These are phyloP conservation scores for Apaloderma vittatum DNA, from an alignment of 2,113 vertebrate species.

Conservation along the genomic window DNA sequence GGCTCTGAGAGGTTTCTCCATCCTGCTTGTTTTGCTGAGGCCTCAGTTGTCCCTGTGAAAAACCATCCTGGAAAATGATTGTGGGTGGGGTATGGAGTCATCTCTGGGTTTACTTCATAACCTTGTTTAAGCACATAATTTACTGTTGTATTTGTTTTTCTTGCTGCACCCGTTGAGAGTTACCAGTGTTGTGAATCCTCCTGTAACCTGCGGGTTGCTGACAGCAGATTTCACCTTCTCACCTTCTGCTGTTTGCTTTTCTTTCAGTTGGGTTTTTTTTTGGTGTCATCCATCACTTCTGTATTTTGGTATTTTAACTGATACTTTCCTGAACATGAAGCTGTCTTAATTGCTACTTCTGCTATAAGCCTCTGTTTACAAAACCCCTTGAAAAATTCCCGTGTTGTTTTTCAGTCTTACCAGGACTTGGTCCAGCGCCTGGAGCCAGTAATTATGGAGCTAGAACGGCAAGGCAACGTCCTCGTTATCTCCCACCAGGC, in stretches of 20 bases:
- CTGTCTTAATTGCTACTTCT: slow-evolving; percentile 1
- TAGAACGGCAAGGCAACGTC: slow-evolving; percentile 95
- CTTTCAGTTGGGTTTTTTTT: too few species aligned
- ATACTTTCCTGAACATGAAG: background rate
- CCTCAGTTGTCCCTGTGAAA: background rate
- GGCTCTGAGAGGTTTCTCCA: rapidly evolving
- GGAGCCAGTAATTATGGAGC: slow-evolving; percentile 97
- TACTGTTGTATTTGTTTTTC: background rate
- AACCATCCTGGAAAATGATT: background rate
- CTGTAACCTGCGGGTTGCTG: background rate
- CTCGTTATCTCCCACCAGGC: slow-evolving; percentile 96
- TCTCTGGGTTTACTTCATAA: background rate
- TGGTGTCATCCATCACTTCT: background rate
- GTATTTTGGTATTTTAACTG: background rate
- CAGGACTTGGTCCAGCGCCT: slow-evolving; percentile 96
- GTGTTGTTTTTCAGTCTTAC: slow-evolving; percentile 86
- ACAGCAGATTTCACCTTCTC: background rate
- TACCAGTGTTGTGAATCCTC: background rate
- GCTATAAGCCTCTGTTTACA: background rate
- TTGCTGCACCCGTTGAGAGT: background rate
- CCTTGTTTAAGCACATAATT: background rate
- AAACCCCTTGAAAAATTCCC: background rate
- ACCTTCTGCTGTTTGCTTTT: background rate
- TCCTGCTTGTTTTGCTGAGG: rapidly evolving
- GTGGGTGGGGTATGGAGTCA: background rate